Conservation (phyloP, 2,888 invertebrate genomes). For the Tolmerus cingulatus region DNA sequence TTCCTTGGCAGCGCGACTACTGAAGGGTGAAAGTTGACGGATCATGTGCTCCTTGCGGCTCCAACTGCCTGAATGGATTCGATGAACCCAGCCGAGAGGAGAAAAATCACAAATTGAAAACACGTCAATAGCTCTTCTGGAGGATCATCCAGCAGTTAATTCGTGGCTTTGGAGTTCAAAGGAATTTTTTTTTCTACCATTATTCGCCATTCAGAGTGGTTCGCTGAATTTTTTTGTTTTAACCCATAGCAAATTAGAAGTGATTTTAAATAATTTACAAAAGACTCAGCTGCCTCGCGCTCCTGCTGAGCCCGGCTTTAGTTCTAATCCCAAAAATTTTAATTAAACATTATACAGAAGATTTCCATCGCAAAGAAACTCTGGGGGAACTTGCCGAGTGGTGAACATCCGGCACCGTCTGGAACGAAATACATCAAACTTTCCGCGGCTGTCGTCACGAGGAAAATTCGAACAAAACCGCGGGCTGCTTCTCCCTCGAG, state of each 20-base stretch:
- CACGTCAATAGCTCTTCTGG: background rate
- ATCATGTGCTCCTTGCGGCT: background rate
- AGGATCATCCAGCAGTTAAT: slow-evolving; percentile 21
- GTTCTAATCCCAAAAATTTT: slow-evolving; percentile 19
- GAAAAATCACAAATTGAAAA: slow-evolving; percentile 37
- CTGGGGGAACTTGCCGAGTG: background rate
- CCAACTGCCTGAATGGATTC: background rate
- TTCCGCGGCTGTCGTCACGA: slow-evolving; percentile 12
- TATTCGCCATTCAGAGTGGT: background rate
- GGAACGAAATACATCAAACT: slow-evolving; percentile 1
- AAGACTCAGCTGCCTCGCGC: too few relatives aligned
- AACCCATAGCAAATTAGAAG: background rate
- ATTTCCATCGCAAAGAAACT: background rate
- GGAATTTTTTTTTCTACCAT: background rate
- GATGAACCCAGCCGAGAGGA: background rate
- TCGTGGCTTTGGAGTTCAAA: background rate
- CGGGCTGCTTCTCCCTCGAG: background rate
- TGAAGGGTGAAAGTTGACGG: slow-evolving; percentile 11
- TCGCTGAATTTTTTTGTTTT: background rate
- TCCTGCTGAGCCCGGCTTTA: background rate
- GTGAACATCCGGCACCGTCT: background rate
- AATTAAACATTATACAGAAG: slow-evolving; percentile 19
- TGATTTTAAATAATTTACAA: background rate
- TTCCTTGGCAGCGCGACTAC: background rate
- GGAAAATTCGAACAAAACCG: slow-evolving; percentile 28